A percentile compares a stretch with the other conserved stretches of the same genome.
Evolutionary conservation across 2,113 vertebrate species (phyloP).

Genomic region (cat (Felis catus)): F.catus_Fca126_mat1.0 CM031422.1:11645001-11645500

Average conservation of each 20-base stretch:
- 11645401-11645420: background rate
- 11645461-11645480: no score
- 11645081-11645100: background rate
- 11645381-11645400: background rate
- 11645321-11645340: background rate
- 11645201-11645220: background rate
- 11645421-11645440: background rate
- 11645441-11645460: background rate
- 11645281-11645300: background rate
- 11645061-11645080: background rate
- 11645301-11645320: background rate
- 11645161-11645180: slow-evolving; percentile 10
- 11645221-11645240: background rate
- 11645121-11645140: background rate
- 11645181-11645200: background rate
- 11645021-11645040: slow-evolving; percentile 4
- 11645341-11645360: background rate
- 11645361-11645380: background rate
- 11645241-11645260: background rate
- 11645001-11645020: background rate
- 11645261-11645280: background rate
- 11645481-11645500: background rate
- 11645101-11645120: background rate
- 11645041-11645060: background rate
- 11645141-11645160: background rate